A percentile compares a stretch with the other conserved stretches of the same genome.
Conservation (phyloP, 1,140 invertebrate genomes). For the Goniozus legneri region DNA sequence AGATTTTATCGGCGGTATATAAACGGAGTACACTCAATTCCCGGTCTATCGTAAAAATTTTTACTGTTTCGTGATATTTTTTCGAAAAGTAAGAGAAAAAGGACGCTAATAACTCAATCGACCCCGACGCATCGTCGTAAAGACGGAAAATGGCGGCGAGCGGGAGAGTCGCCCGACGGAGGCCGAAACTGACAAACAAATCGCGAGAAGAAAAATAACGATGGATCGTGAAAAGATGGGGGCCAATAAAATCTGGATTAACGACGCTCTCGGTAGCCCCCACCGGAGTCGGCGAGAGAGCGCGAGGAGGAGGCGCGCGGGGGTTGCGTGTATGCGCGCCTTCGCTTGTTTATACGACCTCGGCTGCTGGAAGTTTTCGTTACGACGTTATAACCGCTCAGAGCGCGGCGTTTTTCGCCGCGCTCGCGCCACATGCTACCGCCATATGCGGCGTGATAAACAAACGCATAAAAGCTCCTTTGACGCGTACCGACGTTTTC, state of each 20-base stretch:
- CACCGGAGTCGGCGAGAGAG: too few relatives aligned
- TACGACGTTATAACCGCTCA: slow-evolving; percentile 15
- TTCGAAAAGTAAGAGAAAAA: slow-evolving; percentile 10
- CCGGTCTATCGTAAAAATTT: too few relatives aligned
- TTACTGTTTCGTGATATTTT: too few relatives aligned
- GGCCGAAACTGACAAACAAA: neutral
- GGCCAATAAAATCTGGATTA: slow-evolving; percentile 25
- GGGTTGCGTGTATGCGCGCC: slow-evolving; percentile 17
- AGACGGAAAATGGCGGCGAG: neutral
- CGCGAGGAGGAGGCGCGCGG: slow-evolving; percentile 9
- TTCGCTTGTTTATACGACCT: slow-evolving; percentile 38
- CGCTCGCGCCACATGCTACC: slow-evolving; percentile 46
- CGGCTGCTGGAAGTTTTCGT: neutral
- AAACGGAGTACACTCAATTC: too few relatives aligned
- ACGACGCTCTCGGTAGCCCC: slow-evolving; percentile 19
- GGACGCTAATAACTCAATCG: slow-evolving; percentile 2
- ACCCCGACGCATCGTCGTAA: slow-evolving; percentile 5
- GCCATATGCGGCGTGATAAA: slow-evolving; percentile 52
- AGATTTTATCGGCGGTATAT: too few relatives aligned
- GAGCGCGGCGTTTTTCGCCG: slow-evolving; percentile 26
- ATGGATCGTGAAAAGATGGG: slow-evolving; percentile 1
- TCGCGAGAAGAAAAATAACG: slow-evolving; percentile 14
- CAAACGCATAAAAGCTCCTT: slow-evolving; percentile 43
- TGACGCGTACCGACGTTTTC: slow-evolving; percentile 21
- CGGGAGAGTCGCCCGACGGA: neutral